Base-by-base conservation (phyloP, 2,888 invertebrate species). In the Synergus laeviventris region DNA sequence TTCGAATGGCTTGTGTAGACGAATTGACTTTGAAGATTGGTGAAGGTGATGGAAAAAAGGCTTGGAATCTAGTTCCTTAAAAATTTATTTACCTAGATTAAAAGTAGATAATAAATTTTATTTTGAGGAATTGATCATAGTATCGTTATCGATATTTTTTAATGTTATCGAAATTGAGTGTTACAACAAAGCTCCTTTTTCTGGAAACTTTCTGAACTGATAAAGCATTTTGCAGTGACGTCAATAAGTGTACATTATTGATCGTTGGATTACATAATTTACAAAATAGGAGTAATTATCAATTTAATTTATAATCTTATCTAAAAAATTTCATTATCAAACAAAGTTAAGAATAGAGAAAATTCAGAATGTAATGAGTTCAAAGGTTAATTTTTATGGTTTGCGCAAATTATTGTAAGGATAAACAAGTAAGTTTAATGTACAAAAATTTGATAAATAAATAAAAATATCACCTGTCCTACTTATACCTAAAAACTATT, bases 1-100 rank as follows among this genome's bases (percentile, higher is more conserved):
- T 99, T 85, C 94, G 98, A 73, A 95, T 98, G 95, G 96, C 96
- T 16, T 98, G 98, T 87, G 93, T 94, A 83, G 98, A 99, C 90
- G 92, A 94, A 83, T 95, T 98, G 79, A 96, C 96, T 1, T 91
- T 93, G 79, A 94, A 95, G 94, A 74, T 85, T 77, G 84, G 83
- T 61, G 76, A 81, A 49, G 83, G 80, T n/a, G 84, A 84, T 80
- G 82, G 81, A 39, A 85, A 83, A 62, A 80, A 70, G 78, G 56
- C 84, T 66, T 85, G 85, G 84, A 84, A 84, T 76, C 49, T 80
- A 21, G 64, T 81, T 42, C 82, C 82, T 60, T 85, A 78, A 78
- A 76, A 21, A 2, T 8, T 21, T 49, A 18, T n/a, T n/a, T 49
- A 49, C 12, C 21, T 56, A 21, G 11, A 21, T 56, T 9, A 24